phyloP scores from a whole-genome alignment of 2,797 vertebrate genomes.

The Sarcoramphus papa region DNA sequence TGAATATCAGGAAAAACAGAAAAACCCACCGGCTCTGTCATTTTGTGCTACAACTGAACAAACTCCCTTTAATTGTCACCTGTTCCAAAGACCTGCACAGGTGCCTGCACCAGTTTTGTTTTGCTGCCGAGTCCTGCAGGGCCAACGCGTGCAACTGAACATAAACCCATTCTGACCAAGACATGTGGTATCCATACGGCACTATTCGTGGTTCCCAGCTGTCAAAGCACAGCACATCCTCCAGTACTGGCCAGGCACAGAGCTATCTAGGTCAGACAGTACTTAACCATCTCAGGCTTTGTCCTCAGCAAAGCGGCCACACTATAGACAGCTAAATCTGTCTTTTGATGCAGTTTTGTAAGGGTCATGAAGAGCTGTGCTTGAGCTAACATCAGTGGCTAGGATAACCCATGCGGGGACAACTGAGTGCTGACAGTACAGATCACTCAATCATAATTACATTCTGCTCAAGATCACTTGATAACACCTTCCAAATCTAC shows the following conservation, averaged over 20 bases:
- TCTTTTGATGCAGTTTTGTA: background rate
- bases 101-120: background rate
- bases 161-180: background rate
- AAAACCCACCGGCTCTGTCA: background rate
- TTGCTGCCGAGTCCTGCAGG: background rate
- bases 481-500: background rate
- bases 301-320: background rate
- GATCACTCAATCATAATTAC: background rate
- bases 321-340: background rate
- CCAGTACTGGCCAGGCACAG: background rate
- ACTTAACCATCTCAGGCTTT: background rate
- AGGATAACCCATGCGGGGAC: fast-evolving
- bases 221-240: background rate
- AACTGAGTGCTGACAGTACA: background rate
- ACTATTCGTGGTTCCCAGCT: background rate
- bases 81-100: background rate
- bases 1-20: background rate
- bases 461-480: background rate
- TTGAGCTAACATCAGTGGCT: background rate
- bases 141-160: background rate
- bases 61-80: background rate
- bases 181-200: fast-evolving
- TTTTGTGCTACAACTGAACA: background rate
- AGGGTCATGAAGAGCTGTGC: background rate
- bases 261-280: background rate